Percentiles rank a stretch among this genome's conserved stretches.
phyloP scores from a whole-genome alignment of 2,797 vertebrate species.

The Peromyscus attwateri region DNA sequence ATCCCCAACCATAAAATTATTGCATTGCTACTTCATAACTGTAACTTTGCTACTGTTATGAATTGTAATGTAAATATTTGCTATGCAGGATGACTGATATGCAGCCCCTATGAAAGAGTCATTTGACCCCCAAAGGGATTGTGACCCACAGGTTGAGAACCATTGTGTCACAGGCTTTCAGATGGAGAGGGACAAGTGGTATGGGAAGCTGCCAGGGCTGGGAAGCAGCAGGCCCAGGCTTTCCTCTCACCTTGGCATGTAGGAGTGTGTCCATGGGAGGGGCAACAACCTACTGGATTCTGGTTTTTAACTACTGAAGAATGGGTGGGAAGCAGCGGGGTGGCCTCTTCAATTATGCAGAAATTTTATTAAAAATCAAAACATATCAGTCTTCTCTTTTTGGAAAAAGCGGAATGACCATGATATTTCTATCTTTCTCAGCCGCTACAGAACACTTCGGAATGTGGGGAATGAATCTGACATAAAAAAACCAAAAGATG shows the following conservation, averaged over 20 bases:
- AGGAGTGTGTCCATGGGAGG: background rate
- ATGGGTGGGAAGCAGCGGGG: no score
- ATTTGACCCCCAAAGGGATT: background rate
- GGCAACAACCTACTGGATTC: background rate
- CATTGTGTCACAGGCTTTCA: background rate
- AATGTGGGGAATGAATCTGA: conserved; percentile 83
- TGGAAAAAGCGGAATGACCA: background rate
- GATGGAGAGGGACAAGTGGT: background rate
- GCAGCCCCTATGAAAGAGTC: background rate
- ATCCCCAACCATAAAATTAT: background rate
- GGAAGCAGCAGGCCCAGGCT: background rate
- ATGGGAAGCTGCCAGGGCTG: background rate
- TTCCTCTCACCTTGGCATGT: background rate
- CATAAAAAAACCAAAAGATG: rapidly evolving
- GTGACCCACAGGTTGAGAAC: background rate
- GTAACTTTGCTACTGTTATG: background rate
- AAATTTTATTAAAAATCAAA: conserved; percentile 46
- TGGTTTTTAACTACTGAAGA: background rate
- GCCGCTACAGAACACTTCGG: conserved; percentile 84
- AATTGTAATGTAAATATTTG: background rate
- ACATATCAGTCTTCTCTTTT: conserved; percentile 1
- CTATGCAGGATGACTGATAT: background rate
- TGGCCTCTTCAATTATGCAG: background rate
- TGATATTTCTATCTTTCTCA: conserved; percentile 72
- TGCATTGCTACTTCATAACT: background rate